phyloP scores from a whole-genome alignment of 2,113 vertebrate species.

The Corvus cornix region DNA sequence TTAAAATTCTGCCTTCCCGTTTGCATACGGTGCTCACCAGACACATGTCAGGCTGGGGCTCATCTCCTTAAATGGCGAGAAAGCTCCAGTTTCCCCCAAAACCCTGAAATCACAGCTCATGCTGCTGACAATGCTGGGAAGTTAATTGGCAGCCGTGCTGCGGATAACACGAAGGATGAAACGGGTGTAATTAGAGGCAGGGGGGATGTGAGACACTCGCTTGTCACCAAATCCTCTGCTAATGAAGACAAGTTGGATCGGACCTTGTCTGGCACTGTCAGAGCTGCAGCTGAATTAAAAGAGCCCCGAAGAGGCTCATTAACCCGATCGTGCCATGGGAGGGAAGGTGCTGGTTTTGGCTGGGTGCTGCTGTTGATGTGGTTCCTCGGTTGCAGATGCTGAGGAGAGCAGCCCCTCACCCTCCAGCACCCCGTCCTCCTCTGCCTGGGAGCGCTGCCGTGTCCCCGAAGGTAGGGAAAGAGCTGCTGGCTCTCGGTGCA shows the following conservation, averaged over 20 bases:
- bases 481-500: not conserved
- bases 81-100: not conserved
- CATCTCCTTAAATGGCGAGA: not conserved
- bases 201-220: not conserved
- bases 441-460: constrained; percentile 69
- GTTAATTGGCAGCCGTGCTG: not conserved
- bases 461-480: constrained; percentile 75
- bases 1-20: not conserved
- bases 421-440: constrained; percentile 67
- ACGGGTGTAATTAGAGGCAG: not conserved
- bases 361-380: not conserved
- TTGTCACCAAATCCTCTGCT: constrained; percentile 24
- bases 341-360: not conserved
- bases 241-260: not conserved
- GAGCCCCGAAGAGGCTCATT: not conserved
- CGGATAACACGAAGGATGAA: not conserved
- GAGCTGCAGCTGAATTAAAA: not conserved
- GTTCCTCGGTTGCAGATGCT: constrained; percentile 48
- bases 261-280: not conserved
- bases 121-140: not conserved
- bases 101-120: not conserved
- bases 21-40: not conserved
- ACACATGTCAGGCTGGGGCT: not conserved
- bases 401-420: constrained; percentile 70
- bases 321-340: accelerated